Evolutionary conservation across 2,113 vertebrate genomes (phyloP).

Genomic region (Cyphomyrus plagiostoma): DNA sequence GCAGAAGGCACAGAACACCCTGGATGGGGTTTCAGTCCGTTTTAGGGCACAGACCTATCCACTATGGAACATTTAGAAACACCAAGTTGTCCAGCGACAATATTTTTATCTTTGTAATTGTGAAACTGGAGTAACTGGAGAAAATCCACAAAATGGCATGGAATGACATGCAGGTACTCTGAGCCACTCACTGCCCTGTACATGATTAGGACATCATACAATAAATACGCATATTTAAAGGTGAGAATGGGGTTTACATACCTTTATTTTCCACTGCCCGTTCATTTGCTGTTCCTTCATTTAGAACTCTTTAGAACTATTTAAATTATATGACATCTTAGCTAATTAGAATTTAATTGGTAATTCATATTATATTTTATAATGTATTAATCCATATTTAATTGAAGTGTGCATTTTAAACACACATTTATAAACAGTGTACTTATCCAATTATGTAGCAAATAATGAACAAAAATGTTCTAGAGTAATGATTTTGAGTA

Average conservation of each 20-base stretch:
- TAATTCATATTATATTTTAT: conserved; percentile 2
- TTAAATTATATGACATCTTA: background rate
- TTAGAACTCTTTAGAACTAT: background rate
- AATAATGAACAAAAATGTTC: conserved; percentile 6
- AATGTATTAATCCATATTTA: background rate
- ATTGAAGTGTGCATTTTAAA: conserved; percentile 15
- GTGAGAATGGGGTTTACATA: background rate
- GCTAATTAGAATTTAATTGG: conserved; percentile 12
- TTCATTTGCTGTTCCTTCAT: background rate
- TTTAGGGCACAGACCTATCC: background rate
- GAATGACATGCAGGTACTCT: background rate
- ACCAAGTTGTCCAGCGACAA: background rate
- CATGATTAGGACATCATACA: background rate
- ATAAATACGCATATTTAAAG: background rate
- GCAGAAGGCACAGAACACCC: background rate
- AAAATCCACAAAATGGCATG: background rate
- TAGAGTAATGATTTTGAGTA: conserved; percentile 3
- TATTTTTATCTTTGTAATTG: background rate
- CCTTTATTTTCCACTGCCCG: background rate
- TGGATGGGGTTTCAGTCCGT: background rate
- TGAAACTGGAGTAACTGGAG: background rate
- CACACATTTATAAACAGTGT: background rate
- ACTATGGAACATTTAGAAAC: background rate
- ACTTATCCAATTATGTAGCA: background rate
- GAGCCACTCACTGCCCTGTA: background rate